Percentiles rank a stretch among this genome's conserved stretches.
These are phyloP conservation scores for Chiroxiphia lanceolata DNA, from an alignment of 2,797 vertebrate genomes.

Conservation along the genomic window DNA sequence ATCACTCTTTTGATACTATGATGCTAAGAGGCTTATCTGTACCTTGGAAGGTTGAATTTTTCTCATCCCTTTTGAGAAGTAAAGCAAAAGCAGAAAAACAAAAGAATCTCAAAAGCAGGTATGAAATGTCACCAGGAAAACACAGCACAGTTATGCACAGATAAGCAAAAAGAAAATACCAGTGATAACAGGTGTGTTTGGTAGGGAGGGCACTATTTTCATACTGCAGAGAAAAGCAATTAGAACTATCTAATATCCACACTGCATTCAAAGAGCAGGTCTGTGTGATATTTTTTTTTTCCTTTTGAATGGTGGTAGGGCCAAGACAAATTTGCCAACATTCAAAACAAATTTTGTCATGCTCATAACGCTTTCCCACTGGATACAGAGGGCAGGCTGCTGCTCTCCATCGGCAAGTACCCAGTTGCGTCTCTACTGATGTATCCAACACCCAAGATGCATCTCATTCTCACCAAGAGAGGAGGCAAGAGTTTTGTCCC, in stretches of 20 bases:
- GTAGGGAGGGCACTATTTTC: background rate
- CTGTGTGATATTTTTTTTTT: background rate
- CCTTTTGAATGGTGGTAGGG: background rate
- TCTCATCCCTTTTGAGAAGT: background rate
- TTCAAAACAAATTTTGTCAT: background rate
- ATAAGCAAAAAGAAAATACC: conserved; percentile 39
- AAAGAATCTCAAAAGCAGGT: background rate
- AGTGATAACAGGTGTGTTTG: background rate
- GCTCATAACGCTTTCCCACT: background rate
- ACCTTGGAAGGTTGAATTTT: background rate
- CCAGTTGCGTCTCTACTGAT: background rate
- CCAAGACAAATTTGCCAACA: background rate
- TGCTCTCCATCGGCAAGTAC: background rate
- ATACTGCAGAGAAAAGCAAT: background rate
- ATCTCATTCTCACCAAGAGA: background rate
- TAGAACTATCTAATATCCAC: background rate
- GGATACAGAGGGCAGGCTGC: background rate
- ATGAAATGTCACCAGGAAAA: background rate
- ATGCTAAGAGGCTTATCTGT: background rate
- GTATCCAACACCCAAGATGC: fast-evolving
- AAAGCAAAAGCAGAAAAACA: background rate
- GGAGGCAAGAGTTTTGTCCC: background rate
- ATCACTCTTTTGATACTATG: background rate
- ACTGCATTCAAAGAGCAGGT: background rate
- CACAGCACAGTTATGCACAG: background rate